Conservation (phyloP, 2,797 vertebrate genomes). For the Acrossocheilus fasciatus region DNA sequence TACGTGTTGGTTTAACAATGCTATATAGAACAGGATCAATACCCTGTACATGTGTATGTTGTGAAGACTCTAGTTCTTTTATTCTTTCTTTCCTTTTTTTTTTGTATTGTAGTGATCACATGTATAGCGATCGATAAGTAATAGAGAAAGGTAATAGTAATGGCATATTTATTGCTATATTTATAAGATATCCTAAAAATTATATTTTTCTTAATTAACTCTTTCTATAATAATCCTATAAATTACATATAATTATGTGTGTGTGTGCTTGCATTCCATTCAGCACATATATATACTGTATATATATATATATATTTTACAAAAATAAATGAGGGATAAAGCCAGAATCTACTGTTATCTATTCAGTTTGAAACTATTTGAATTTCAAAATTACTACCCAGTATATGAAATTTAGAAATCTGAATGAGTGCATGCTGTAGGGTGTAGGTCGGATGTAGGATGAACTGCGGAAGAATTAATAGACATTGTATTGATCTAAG, state of each 20-base stretch:
- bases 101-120: neutral
- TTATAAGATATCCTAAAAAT: no score
- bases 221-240: no score
- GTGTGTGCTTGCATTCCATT: no score
- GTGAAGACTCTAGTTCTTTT: neutral
- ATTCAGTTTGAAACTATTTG: neutral
- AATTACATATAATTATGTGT: no score
- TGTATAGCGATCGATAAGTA: neutral
- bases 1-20: conserved; percentile 5
- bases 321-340: neutral
- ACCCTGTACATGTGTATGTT: conserved; percentile 11
- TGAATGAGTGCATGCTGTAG: neutral
- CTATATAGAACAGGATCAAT: conserved; percentile 5
- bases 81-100: neutral
- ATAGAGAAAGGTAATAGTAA: neutral
- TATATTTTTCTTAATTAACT: no score
- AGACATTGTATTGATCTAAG: conserved; percentile 12
- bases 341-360: neutral
- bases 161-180: neutral
- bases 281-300: no score
- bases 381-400: neutral
- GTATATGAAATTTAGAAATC: neutral
- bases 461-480: neutral
- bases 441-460: neutral
- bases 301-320: neutral